Percentiles rank a stretch among this genome's conserved stretches.
Evolutionary conservation across 2,888 invertebrate genomes (phyloP).

Genomic region (Mesopsocus fuscifrons): DNA sequence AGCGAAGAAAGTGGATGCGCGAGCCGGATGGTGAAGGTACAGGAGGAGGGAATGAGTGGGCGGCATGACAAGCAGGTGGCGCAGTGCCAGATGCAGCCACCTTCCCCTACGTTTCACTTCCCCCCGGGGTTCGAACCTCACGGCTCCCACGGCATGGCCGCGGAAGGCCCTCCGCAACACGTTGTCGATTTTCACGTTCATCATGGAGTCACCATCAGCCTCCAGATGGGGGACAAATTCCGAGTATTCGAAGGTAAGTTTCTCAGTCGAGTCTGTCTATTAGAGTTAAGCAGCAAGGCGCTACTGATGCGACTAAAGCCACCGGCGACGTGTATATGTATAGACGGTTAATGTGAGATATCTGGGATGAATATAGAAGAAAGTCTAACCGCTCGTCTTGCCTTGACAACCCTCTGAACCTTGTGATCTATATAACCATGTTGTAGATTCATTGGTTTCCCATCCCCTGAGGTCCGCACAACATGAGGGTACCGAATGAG

Average conservation of each 20-base stretch:
- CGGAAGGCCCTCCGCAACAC: slow-evolving; percentile 29
- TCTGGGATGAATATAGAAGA: too few species aligned
- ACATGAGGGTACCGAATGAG: too few species aligned
- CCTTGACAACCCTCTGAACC: too few species aligned
- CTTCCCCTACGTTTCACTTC: slow-evolving; percentile 7
- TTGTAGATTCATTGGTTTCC: too few species aligned
- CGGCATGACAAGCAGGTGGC: background rate
- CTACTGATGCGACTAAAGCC: too few species aligned
- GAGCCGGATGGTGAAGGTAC: slow-evolving; percentile 9
- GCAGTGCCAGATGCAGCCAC: background rate
- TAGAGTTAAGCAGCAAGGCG: too few species aligned
- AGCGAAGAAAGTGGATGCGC: too few species aligned
- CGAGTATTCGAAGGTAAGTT: slow-evolving; percentile 58
- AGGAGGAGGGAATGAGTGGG: slow-evolving; percentile 7
- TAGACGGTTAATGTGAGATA: too few species aligned
- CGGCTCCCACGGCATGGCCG: slow-evolving; percentile 21
- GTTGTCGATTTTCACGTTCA: slow-evolving; percentile 56
- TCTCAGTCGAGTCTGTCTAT: slow-evolving; percentile 4
- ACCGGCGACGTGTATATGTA: too few species aligned
- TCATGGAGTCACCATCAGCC: slow-evolving; percentile 56
- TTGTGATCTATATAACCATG: too few species aligned
- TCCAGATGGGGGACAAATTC: slow-evolving; percentile 52
- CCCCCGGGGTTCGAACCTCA: slow-evolving; percentile 33
- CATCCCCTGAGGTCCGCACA: too few species aligned
- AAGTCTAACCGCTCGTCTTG: too few species aligned